Conservation (phyloP, 2,888 invertebrate genomes). For the Drosophila cognata region DNA sequence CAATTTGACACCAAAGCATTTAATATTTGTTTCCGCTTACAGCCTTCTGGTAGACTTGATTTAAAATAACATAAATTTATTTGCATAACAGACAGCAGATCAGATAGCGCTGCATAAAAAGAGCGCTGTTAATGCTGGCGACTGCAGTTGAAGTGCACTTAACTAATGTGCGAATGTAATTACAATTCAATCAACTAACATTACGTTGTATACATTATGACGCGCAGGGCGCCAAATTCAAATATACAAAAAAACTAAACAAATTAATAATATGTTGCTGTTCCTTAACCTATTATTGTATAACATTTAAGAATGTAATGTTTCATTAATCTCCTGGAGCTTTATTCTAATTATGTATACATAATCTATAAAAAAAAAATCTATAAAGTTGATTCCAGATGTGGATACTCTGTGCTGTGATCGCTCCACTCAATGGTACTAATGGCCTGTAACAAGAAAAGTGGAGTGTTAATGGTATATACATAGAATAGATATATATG, state of each 20-base stretch:
- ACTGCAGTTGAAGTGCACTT: neutral
- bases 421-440: conserved; percentile 58
- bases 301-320: neutral
- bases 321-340: neutral
- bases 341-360: conserved; percentile 1
- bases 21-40: neutral
- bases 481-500: neutral
- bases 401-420: conserved; percentile 41
- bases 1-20: neutral
- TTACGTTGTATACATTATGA: neutral
- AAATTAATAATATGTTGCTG: neutral
- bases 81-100: neutral
- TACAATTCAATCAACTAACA: neutral
- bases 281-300: neutral
- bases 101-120: neutral
- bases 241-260: neutral
- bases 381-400: conserved; percentile 8
- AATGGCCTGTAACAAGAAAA: conserved; percentile 52
- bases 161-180: neutral
- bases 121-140: neutral
- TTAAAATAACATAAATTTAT: neutral
- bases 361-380: neutral
- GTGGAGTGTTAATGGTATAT: neutral
- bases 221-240: neutral
- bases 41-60: neutral